These are phyloP conservation scores for Urocolius indicus DNA, from an alignment of 2,113 vertebrate genomes.

Conservation along the genomic window DNA sequence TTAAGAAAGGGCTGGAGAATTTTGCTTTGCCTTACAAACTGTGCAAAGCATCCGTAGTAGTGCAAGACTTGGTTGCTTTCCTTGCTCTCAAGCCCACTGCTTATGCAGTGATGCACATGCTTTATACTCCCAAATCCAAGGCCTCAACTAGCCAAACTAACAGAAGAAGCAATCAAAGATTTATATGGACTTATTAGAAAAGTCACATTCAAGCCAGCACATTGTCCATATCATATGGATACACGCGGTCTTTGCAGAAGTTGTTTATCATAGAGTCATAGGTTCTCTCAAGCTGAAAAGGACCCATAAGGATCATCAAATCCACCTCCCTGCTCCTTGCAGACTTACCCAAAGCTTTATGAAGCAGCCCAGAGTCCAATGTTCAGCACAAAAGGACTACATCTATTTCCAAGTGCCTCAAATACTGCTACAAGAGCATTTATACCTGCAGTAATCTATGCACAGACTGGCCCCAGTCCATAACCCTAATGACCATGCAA, in stretches of 20 bases:
- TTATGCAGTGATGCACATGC: background rate
- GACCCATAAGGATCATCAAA: background rate
- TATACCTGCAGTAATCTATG: background rate
- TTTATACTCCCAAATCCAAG: background rate
- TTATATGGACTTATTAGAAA: background rate
- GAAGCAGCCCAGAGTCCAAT: background rate
- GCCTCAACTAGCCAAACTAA: background rate
- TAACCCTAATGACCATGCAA: background rate
- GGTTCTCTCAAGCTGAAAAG: background rate
- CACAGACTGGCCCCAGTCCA: background rate
- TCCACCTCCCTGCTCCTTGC: background rate
- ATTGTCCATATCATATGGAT: background rate
- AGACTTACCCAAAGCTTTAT: background rate
- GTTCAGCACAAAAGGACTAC: background rate
- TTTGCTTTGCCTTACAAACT: background rate
- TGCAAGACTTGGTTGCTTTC: background rate
- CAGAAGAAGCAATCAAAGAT: background rate
- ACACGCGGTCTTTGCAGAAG: background rate
- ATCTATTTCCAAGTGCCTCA: background rate
- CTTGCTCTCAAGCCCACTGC: background rate
- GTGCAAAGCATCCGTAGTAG: background rate
- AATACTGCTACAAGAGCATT: background rate
- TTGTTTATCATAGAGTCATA: accelerated
- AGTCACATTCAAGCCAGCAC: background rate
- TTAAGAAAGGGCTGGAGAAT: background rate